Evolutionary conservation across 2,888 invertebrate genomes (phyloP).

Genomic region (Sinopyrophorus schimmeli): DNA sequence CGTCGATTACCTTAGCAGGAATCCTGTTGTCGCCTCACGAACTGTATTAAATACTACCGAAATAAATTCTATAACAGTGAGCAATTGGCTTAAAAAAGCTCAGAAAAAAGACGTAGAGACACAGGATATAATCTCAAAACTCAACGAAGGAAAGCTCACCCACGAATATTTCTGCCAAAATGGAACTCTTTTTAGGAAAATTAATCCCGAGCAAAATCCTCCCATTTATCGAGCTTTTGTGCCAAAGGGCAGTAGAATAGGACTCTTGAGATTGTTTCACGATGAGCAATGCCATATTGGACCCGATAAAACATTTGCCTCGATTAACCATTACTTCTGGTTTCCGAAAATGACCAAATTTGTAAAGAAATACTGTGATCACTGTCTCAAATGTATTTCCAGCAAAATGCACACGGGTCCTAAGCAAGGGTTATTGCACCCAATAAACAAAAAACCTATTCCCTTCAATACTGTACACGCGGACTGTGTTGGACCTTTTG

Average conservation of each 20-base stretch:
- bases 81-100: too few relatives aligned
- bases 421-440: conserved; percentile 2
- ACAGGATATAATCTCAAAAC: conserved; percentile 14
- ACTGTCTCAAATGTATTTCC: conserved; percentile 1
- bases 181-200: conserved; percentile 28
- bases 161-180: conserved; percentile 34
- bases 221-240: conserved; percentile 30
- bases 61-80: too few relatives aligned
- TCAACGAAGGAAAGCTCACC: conserved; percentile 33
- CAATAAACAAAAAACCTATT: background rate
- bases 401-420: background rate
- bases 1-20: conserved; percentile 33
- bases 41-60: too few relatives aligned
- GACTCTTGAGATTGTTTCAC: conserved; percentile 37
- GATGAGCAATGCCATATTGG: conserved; percentile 30
- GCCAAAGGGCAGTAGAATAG: conserved; percentile 34
- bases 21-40: too few relatives aligned
- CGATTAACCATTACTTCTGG: conserved; percentile 9
- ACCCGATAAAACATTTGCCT: conserved; percentile 2
- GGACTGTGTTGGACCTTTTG: conserved; percentile 2
- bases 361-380: conserved; percentile 2
- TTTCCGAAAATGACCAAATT: conserved; percentile 6
- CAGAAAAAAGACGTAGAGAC: conserved; percentile 29
- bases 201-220: conserved; percentile 25
- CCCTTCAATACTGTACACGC: background rate